A percentile compares a stretch with the other conserved stretches of the same genome.
phyloP scores from a whole-genome alignment of 2,888 invertebrate genomes.

The Alviniconcha strummeri region DNA sequence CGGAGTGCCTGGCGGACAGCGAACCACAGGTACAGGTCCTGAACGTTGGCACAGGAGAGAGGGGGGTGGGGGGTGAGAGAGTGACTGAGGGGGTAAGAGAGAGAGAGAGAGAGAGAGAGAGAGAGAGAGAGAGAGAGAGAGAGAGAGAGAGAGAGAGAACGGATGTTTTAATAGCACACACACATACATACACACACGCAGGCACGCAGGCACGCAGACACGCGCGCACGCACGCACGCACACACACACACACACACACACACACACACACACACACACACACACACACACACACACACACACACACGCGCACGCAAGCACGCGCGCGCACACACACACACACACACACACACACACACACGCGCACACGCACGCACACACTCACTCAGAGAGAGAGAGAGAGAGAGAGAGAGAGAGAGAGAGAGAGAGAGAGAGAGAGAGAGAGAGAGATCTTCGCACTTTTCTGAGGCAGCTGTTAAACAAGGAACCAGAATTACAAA shows the following conservation, averaged over 20 bases:
- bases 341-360: neutral
- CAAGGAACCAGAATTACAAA: no score
- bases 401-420: no score
- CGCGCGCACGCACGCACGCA: neutral
- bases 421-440: no score
- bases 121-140: neutral
- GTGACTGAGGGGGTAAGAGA: neutral
- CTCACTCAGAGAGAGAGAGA: neutral
- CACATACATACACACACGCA: no score
- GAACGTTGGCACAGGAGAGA: neutral
- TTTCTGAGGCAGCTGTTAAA: no score
- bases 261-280: neutral
- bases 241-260: neutral
- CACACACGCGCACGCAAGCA: neutral
- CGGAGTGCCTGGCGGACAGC: constrained; percentile 10
- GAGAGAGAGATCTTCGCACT: no score
- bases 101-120: neutral
- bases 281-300: neutral
- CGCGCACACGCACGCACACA: neutral
- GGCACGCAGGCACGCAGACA: neutral
- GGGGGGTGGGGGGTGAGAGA: neutral
- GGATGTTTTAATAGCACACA: no score
- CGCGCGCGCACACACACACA: neutral
- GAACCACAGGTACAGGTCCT: neutral
- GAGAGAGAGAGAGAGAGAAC: neutral